Base-by-base conservation (phyloP, 2,888 invertebrate species). In the Osedax frankpressi region DNA sequence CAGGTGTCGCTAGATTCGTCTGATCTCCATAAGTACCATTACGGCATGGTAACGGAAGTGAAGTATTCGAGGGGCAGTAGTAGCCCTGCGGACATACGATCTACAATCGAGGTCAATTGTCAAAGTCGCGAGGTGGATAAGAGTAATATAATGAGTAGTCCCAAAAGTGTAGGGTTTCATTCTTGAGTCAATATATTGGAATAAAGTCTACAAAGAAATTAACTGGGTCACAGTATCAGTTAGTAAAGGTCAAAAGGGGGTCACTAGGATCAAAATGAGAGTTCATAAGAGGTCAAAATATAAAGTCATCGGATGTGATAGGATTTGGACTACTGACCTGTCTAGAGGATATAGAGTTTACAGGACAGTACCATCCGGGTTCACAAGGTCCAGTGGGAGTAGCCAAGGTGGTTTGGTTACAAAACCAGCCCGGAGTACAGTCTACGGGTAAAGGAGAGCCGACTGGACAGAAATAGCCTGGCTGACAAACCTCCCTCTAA, bases 381-480 rank as follows among this genome's bases (percentile, higher is more conserved):
- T 80, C 78, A 75, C 83, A 83, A 71, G 77, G 76, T 0, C 78
- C 81, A 1, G 78, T 76, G 0, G 82, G 81, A 1, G 73, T 70
- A 3, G 75, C 75, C 2, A 82, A 78, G 11, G 80, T 81, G 6
- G 77, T 68, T 24, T 78, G 79, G 73, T 79, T 77, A 73, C 83
- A 83, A 78, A 81, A 83, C 71, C 79, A 76, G 30, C 82, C 82
- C 14, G 80, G 78, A 1, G 81, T 81, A 75, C 83, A 83, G 24
- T 77, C 77, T 69, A 74, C 76, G 74, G 79, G 79, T 44, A 75
- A 77, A 1, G 74, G 75, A 0, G 82, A 81, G 0, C 82, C 82
- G 3, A 77, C 77, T 0, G 81, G 82, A 73, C 82, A 83, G 78
- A 75, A 82, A 30, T 78, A 79, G 2, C 83, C 82, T 2, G 80